phyloP scores from a whole-genome alignment of 1,140 invertebrate genomes.

The Branchinecta lynchi region DNA sequence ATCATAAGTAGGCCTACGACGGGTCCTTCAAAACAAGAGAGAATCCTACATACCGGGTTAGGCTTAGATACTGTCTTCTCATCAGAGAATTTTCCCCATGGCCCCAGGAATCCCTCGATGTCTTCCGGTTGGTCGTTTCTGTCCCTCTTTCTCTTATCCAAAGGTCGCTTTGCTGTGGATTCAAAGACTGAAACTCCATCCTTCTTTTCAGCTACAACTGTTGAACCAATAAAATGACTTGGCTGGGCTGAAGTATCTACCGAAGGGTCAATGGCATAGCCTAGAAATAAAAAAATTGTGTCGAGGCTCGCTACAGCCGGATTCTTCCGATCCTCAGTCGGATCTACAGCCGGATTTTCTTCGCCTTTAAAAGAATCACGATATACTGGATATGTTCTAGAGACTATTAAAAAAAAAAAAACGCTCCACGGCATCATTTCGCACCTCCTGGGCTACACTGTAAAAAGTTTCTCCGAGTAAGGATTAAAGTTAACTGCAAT shows the following conservation, averaged over 20 bases:
- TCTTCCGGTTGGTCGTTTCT: conserved; percentile 82
- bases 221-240: conserved; percentile 45
- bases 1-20: no score
- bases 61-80: conserved; percentile 77
- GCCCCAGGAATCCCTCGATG: conserved; percentile 87
- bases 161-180: conserved; percentile 42
- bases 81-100: conserved; percentile 89
- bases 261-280: conserved; percentile 89
- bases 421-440: no score
- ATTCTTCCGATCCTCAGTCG: no score
- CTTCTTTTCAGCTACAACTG: conserved; percentile 41
- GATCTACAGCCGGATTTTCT: neutral
- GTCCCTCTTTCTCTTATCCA: conserved; percentile 75
- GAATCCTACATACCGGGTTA: conserved; percentile 39
- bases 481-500: no score
- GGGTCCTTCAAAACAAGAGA: neutral
- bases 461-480: no score
- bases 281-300: conserved; percentile 29
- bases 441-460: no score
- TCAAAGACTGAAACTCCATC: conserved; percentile 60
- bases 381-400: neutral
- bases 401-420: neutral
- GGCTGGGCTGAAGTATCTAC: conserved; percentile 48
- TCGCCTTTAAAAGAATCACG: neutral
- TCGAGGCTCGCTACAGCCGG: no score